Evolutionary conservation across 64 coral and sea anemone genomes (phyloP), one percentile per base, ranked within the genome.

Genomic region (Trachythela sp.): DNA sequence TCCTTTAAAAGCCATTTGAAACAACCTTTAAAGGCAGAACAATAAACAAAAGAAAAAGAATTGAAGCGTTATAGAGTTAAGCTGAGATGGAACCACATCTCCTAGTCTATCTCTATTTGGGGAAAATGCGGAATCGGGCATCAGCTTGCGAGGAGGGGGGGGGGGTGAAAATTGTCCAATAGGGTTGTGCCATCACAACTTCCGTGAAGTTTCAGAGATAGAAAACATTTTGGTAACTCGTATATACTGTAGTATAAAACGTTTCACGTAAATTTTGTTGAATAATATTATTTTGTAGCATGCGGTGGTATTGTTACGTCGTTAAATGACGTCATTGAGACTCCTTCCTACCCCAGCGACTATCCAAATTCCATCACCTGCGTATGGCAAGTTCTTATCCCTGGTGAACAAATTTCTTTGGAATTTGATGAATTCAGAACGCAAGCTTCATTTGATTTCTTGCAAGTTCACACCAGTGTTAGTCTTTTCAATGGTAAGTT

Each of bases 361-460:
- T 99, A 99, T 35, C 93, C 91, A 0, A 87, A 87, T 45, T 56
- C 72, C 32, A 39, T 93, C 4, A 93, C 54, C 20, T 99, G 96
- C 27, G 89, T 95, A 22, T 99, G 96, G 96, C 15, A 30, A 20
- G 89, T 72, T 11, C 75, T 99, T 67, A 85, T 89, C 30, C 70
- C 90, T 38, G 93, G 93, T 22, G 35, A 68, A 33, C 34, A 86
- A 32, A 95, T 99, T 70, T 89, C 91, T 37, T 40, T 99, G 22
- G 91, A 99, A 36, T 95, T 99, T 77, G 93, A 94, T 1, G 24
- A 34, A 1, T 99, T 99, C 89, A 26, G 95, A 84, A 99, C 96
- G 0, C 85, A 99, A 37, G 30, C 83, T n/a, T 83, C 48, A 41
- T 99, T 94, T 60, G 96, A 99, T 56, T 75, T 92, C 26, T 77